Evolutionary conservation across 2,113 vertebrate species (phyloP).

Genomic region (Cinclus cinclus): DNA sequence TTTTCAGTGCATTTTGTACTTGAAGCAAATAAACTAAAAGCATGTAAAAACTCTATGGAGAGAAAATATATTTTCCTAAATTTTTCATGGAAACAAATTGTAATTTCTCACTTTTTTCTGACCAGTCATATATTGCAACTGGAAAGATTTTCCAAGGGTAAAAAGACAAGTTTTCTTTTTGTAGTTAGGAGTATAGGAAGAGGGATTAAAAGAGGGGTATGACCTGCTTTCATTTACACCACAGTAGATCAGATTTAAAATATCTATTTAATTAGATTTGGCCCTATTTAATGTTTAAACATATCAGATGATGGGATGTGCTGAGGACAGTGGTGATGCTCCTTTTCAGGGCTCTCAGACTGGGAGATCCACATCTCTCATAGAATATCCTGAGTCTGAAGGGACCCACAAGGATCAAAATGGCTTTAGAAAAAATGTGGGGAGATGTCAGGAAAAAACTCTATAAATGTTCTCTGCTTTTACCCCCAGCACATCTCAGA

Average conservation of each 20-base stretch:
- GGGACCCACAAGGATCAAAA: background rate
- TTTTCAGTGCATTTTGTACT: background rate
- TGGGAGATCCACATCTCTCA: background rate
- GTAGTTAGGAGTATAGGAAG: background rate
- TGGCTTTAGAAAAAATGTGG: background rate
- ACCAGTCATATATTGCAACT: background rate
- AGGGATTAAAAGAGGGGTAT: background rate
- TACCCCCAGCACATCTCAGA: background rate
- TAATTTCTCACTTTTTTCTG: background rate
- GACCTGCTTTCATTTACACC: constrained; percentile 19
- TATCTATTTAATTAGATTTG: constrained; percentile 35
- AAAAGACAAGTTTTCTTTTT: background rate
- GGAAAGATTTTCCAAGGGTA: background rate
- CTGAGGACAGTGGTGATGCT: background rate
- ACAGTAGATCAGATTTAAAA: constrained; percentile 20
- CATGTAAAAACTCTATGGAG: background rate
- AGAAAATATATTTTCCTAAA: background rate
- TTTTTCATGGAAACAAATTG: background rate
- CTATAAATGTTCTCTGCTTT: background rate
- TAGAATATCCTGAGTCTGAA: background rate
- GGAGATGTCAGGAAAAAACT: background rate
- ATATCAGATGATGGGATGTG: background rate
- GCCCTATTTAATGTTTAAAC: background rate
- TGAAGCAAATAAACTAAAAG: background rate
- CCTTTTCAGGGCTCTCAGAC: background rate